Base-by-base conservation (phyloP, 2,113 vertebrate genomes). In the Pelobates fuscus region DNA sequence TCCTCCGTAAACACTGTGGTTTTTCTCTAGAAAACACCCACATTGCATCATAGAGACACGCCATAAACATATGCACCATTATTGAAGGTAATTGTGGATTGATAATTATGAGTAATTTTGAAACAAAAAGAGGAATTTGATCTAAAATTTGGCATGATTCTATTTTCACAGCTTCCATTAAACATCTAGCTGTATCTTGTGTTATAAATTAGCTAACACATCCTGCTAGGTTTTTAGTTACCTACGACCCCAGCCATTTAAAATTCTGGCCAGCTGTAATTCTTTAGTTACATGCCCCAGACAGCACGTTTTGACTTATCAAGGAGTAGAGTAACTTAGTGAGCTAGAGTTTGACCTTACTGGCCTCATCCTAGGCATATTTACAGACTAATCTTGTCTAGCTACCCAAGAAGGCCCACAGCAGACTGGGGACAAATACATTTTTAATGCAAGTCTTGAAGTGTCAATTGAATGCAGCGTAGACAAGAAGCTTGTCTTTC, bases 341-440 rank as follows among this genome's bases (percentile, higher is more conserved):
- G 27, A 18, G 44, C 23, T 43, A 49, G 57, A 61, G 55, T 3
- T 5, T 60, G 68, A 17, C 68, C 18, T 60, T 30, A 25, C 10
- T 14, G 11, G 15, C 25, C 25, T 24, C 59, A 1, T 6, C 37
- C 15, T 17, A 15, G 30, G 26, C 11, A 12, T 24, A 55, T 29
- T 77, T 68, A 68, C 11, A n/a, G 1, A 10, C 1, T 66, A 74
- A 65, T 41, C 62, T 2, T 32, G 73, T 67, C 73, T 77, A 55
- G 15, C 8, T 49, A 23, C 69, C 37, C 29, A 18, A 49, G 37
- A 49, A 49, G 12, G 17, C 11, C 15, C 15, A 49, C 44, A 17
- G 15, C 32, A 37, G 10, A 37, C 32, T 37, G 32, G 32, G 32
- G 32, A 29, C 4, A 60, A 60, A 60, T 60, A 14, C 6, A 10